Evolutionary conservation across 2,113 vertebrate genomes (phyloP), one percentile per base, ranked within the genome.

Genomic region (Tinamus guttatus): DNA sequence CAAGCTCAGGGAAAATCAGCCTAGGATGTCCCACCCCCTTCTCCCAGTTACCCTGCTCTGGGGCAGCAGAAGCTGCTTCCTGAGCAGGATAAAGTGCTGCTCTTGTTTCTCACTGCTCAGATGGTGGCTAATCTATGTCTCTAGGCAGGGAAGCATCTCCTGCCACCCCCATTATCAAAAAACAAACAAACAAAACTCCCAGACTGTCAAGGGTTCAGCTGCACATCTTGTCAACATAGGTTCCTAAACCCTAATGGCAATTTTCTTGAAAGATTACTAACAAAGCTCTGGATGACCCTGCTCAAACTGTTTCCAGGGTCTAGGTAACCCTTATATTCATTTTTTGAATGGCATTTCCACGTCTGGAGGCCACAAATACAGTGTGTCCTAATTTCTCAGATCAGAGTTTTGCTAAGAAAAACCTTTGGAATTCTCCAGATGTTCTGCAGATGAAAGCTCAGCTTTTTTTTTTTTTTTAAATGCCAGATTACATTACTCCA

Each of bases 391-490:
- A 81, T 93, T 89, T 90, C 40, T 94, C 60, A 78, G 51, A 83
- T 82, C 32, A 64, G 64, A 94, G 28, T 14, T 75, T 30, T 12
- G 38, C 90, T 91, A 74, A 82, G 77, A 79, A 92, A 92, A 93
- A 51, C 11, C 16, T 90, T 64, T 40, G 25, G 90, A 8, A 5
- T 62, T 83, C 63, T 89, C 91, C 94, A 94, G 82, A 94, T 94
- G 87, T 96, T 94, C 87, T 3, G 1, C 3, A 81, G 86, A 43
- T 71, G 90, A 90, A 94, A 87, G 25, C 21, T 93, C 78, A 71
- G 85, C 63, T 64, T 40, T 1, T 0, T 86, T 82, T 92, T 56
- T 56, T 1, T 0, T 86, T 82, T 92, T 56, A 32, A 56, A 76
- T 82, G 45, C 51, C 69, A 92, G 51, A 75, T 88, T n/a, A 58